Evolutionary conservation across 2,888 invertebrate species (phyloP), one percentile per base, ranked within the genome.

Genomic region (Pocota personata): DNA sequence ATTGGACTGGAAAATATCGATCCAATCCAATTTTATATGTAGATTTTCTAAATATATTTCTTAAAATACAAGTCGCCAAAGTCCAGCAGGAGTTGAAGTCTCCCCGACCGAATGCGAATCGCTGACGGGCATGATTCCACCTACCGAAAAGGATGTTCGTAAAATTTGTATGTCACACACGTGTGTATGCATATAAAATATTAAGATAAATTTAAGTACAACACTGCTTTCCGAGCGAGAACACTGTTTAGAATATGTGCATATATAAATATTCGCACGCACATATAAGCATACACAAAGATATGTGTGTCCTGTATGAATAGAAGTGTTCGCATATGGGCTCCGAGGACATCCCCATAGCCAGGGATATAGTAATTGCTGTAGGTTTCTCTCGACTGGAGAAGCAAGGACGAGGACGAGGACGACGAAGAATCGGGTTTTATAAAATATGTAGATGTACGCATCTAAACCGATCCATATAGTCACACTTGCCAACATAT

Each of bases 11-110:
- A 88, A 89, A 88, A 88, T 89, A 89, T 89, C 88, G 89, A 89
- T 89, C 89, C 88, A 89, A 89, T 89, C 88, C 88, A 89, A 89
- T 89, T 89, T 88, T 88, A 87, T 89, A 89, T 89, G 89, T 89
- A 89, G 88, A 89, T 89, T 89, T 88, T 89, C 86, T 88, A 88
- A 88, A 88, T 87, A 88, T 88, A 88, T 88, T 86, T 86, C 86
- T 86, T 86, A 86, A 86, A 86, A 86, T 86, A 86, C 82, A 82
- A 86, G 86, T 86, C 82, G 86, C 86, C 86, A 86, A 86, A 82
- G 86, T 86, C 86, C 86, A 60, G 82, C 77, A 82, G 82, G 86
- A 82, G 76, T 82, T 83, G 72, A 72, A 78, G 37, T 69, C 83
- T 84, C 79, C 79, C 79, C 69, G 48, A 12, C 16, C 79, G 52